Evolutionary conservation across 2,797 vertebrate species (phyloP), one percentile per base, ranked within the genome.

Genomic region (Tadarida brasiliensis): DNA sequence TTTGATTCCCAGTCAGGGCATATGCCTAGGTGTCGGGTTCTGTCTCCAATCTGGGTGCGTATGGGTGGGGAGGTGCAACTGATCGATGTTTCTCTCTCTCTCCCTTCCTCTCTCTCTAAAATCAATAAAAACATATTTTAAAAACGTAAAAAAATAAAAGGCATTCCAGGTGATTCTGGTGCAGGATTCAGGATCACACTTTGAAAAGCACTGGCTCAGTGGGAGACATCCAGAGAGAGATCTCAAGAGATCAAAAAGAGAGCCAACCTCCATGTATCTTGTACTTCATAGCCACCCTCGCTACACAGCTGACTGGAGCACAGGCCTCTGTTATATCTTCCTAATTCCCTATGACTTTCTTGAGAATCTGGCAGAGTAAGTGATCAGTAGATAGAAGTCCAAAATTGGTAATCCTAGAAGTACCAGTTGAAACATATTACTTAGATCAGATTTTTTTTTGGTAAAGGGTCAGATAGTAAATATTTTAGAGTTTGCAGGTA

Each of bases 281-380:
- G 15, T n/a, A 28, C 86, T 67, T 92, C 82, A 33, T 54, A 85
- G 81, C n/a, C 82, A 28, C 26, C 49, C 57, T 83, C 33, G 5
- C 56, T 56, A 11, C 20, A 33, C 8, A n/a, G n/a, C 65, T 71
- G 65, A 26, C 44, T 90, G 9, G 5, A 61, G 12, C 39, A 16
- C 35, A 9, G 1, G 26, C 65, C 54, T 78, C 78, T 83, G 9
- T 47, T 70, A 51, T 44, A 68, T 54, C 35, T 33, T 76, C 35
- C 83, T 51, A 84, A 91, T 90, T 59, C 33, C 54, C 83, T 63
- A 33, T 39, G 76, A 91, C 33, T 49, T 86, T 73, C 54, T 33
- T 49, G 78, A 91, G 51, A 93, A 89, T 77, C 67, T 77, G 77
- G 22, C 24, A 91, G 68, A 65, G 33, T 56, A 44, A 76, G 35